Base-by-base conservation (phyloP, 2,113 vertebrate genomes). In the Redunca redunca region DNA sequence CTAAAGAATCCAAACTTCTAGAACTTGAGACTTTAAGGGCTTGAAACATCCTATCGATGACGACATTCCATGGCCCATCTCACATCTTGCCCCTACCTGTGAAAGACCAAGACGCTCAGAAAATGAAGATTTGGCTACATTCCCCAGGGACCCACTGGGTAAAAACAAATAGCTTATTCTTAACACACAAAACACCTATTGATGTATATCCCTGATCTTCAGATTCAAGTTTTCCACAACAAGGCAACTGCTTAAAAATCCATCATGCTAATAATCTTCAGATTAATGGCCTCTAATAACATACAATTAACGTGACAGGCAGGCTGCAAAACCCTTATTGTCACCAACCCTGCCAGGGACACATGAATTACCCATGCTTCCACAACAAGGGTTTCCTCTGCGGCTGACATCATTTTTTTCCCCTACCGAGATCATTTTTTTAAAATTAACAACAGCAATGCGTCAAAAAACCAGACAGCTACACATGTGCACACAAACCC, bases 231-330 rank as follows among this genome's bases (percentile, higher is more conserved):
- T 91, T 85, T 92, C 94, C 94, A 85, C 28, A 98, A 92, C 97
- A 96, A 98, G 98, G 94, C n/a, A 77, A 94, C 90, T 96, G 94
- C 92, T 74, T 95, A 94, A 96, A 98, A 98, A 95, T 93, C 98
- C 98, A 97, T 98, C 36, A 0, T 36, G 81, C 95, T 98, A 98
- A 98, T 98, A 98, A 98, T 97, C 96, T 98, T 98, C 96, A 97
- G 97, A 98, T 98, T 98, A 98, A 98, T 78, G 93, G 88, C 96
- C 83, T 98, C 97, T 98, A 98, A 98, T 98, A 98, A 92, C 90
- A 97, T 96, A 94, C 94, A 97, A 99, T 99, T 98, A 99, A 98
- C 55, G 8, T 97, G 98, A 98, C 96, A 96, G 95, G 96, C 98
- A 98, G 98, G 90, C 93, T 97, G 93, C 91, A 93, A 97, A 98